Percentiles rank a stretch among this genome's conserved stretches.
Conservation (phyloP, 2,888 invertebrate species). For the Ennomos fuscantarius region DNA sequence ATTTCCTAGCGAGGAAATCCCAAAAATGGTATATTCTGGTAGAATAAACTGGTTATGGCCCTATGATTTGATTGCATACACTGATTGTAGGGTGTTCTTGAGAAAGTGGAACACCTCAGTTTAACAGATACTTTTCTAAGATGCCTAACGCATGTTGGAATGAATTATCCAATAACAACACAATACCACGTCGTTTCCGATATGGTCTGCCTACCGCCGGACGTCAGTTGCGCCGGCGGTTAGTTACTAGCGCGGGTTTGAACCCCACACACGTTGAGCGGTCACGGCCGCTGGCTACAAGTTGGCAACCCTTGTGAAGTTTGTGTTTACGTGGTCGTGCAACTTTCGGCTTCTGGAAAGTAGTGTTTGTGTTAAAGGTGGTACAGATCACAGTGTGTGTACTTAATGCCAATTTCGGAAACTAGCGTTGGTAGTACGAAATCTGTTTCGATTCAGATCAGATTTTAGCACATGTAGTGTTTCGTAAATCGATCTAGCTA, state of each 20-base stretch:
- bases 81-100: background rate
- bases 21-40: too few species aligned
- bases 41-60: slow-evolving; percentile 1
- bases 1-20: too few species aligned
- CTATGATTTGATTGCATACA: background rate
- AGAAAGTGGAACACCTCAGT: slow-evolving; percentile 1
- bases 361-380: slow-evolving; percentile 3
- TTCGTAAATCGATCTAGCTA: too few species aligned
- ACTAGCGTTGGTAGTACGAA: background rate
- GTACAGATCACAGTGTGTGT: background rate
- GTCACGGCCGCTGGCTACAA: slow-evolving; percentile 21
- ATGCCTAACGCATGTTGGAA: slow-evolving; percentile 49
- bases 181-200: slow-evolving; percentile 73
- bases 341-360: slow-evolving; percentile 11
- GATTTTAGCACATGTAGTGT: too few species aligned
- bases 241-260: slow-evolving; percentile 73
- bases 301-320: slow-evolving; percentile 29
- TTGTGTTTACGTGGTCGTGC: slow-evolving; percentile 21
- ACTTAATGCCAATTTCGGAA: background rate
- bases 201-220: slow-evolving; percentile 74
- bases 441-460: too few species aligned
- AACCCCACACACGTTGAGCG: slow-evolving; percentile 77
- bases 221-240: slow-evolving; percentile 77
- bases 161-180: slow-evolving; percentile 70
- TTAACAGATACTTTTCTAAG: background rate